Evolutionary conservation across 2,888 invertebrate species (phyloP).

Genomic region (Trachelus stipa): DNA sequence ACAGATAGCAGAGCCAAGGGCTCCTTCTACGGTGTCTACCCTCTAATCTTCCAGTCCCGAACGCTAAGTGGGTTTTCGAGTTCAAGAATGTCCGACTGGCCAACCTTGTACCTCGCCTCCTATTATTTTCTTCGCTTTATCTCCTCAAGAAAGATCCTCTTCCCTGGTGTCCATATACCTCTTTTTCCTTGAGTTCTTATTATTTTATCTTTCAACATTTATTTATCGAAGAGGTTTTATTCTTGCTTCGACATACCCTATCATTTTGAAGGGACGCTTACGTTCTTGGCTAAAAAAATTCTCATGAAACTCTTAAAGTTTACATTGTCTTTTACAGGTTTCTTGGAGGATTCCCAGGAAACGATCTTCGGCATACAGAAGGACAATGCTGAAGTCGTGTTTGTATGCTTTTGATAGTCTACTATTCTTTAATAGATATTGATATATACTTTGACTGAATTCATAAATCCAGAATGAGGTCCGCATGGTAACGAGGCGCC

Average conservation of each 20-base stretch:
- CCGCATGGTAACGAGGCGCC: background rate
- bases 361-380: background rate
- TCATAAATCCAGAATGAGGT: background rate
- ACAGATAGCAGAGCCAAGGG: constrained; percentile 33
- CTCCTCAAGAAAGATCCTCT: constrained; percentile 11
- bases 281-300: background rate
- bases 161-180: constrained; percentile 14
- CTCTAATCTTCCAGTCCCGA: constrained; percentile 55
- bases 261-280: background rate
- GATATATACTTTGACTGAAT: background rate
- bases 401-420: background rate
- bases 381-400: background rate
- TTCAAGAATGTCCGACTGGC: constrained; percentile 45
- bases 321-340: background rate
- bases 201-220: background rate
- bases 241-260: background rate
- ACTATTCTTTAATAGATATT: background rate
- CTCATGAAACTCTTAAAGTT: background rate
- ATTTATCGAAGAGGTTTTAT: background rate
- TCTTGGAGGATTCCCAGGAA: background rate
- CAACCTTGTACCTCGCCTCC: constrained; percentile 14
- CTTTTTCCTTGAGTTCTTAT: constrained; percentile 12
- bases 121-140: constrained; percentile 6
- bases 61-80: constrained; percentile 62
- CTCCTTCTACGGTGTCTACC: constrained; percentile 38